phyloP scores from a whole-genome alignment of 2,113 vertebrate genomes.

The Solea solea region DNA sequence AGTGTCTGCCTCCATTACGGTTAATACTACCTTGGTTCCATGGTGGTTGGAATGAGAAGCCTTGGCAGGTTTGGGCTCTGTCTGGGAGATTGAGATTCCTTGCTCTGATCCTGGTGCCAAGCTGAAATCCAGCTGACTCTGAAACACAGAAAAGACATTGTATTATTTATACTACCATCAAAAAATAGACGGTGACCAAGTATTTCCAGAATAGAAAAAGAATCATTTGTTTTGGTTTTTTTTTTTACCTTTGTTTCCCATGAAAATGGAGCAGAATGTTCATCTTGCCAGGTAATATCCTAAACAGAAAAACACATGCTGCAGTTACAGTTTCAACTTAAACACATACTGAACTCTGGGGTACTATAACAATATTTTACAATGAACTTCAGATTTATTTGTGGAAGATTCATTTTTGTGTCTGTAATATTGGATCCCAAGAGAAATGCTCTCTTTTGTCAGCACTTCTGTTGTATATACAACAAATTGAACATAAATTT shows the following conservation, averaged over 20 bases:
- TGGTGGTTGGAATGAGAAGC: constrained; percentile 72
- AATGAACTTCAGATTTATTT: too few relatives aligned
- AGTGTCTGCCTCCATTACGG: too few relatives aligned
- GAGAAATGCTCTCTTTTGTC: too few relatives aligned
- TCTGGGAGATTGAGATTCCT: constrained; percentile 55
- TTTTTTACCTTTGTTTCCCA: constrained; percentile 95
- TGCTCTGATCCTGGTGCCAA: constrained; percentile 84
- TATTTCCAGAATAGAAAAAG: too few relatives aligned
- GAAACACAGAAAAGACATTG: constrained; percentile 8
- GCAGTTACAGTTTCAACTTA: not conserved
- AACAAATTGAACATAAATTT: too few relatives aligned
- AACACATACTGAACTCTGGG: not conserved
- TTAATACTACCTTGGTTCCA: constrained; percentile 68
- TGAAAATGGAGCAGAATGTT: constrained; percentile 97
- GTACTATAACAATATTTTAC: too few relatives aligned
- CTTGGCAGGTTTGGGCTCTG: constrained; percentile 81
- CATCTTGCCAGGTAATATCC: constrained; percentile 99
- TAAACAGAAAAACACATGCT: constrained; percentile 67
- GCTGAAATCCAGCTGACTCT: constrained; percentile 98
- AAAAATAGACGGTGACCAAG: too few relatives aligned
- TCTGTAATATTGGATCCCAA: too few relatives aligned
- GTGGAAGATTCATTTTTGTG: too few relatives aligned
- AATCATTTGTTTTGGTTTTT: too few relatives aligned
- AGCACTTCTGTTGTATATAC: too few relatives aligned
- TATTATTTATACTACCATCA: too few relatives aligned